Conservation (phyloP, 2,888 invertebrate genomes). For the Eupithecia centaureata region DNA sequence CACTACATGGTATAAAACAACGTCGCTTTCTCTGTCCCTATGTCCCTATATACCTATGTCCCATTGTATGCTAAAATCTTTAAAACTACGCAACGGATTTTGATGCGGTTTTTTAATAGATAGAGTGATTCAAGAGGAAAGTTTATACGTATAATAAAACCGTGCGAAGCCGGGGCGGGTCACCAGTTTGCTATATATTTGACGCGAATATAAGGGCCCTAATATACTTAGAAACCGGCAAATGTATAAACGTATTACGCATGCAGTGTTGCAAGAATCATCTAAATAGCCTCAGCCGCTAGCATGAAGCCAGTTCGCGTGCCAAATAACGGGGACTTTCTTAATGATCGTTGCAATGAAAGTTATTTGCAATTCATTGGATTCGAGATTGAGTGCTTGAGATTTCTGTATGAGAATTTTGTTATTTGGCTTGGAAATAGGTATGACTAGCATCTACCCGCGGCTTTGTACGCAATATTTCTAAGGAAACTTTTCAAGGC, state of each 20-base stretch:
- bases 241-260: neutral
- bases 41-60: no score
- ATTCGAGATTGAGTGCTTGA: neutral
- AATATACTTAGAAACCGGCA: neutral
- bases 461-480: no score
- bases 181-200: no score
- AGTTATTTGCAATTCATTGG: slow-evolving; percentile 21
- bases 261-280: slow-evolving; percentile 1
- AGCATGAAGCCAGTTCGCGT: slow-evolving; percentile 14
- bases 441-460: no score
- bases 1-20: no score
- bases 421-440: neutral
- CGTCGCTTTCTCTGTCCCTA: no score
- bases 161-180: no score
- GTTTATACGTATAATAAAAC: no score
- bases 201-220: neutral
- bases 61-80: no score
- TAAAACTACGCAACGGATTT: no score
- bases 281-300: neutral
- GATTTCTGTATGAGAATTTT: neutral
- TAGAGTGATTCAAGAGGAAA: no score
- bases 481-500: neutral
- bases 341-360: slow-evolving; percentile 16
- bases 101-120: no score
- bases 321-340: slow-evolving; percentile 22